Evolutionary conservation across 2,888 invertebrate genomes (phyloP), one percentile per base, ranked within the genome.

Genomic region (Metacarcinus magister): DNA sequence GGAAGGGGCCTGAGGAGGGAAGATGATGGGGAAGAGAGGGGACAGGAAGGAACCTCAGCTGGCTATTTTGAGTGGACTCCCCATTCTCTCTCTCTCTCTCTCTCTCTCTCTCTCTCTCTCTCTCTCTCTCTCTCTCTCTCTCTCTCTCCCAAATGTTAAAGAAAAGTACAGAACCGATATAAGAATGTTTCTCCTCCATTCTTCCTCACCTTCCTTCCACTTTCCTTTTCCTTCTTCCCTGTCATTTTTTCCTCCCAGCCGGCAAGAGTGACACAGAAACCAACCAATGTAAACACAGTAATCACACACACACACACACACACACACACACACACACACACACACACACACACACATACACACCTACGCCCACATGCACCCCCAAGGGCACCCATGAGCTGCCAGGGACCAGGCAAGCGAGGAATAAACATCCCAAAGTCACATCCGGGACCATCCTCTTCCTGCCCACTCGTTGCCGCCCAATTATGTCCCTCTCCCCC

Each of bases 81-180:
- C 67, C n/a, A 23, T 39, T 90, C 90, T 92, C 28, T 92, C 92
- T 44, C 48, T 92, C n/a, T 92, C 92, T 46, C 92, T 92, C 92
- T 92, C 92, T 92, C 92, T 92, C 44, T 46, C 48, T 46, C 48
- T 92, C 48, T 43, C 48, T 92, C 19, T 44, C 44, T 92, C 92
- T 92, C 92, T 48, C 48, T 54, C 93, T 93, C 93, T 54, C 60
- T 54, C 93, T 54, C 60, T 54, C 93, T 54, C 92, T 92, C 92
- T 92, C 92, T 48, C 92, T 92, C 46, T 92, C 92, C 0, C 48
- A 16, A n/a, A 23, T 44, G 23, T 46, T 19, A 23, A 90, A 39
- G 23, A 32, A 23, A 23, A 90, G 90, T 90, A 43, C 16, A 28
- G 32, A 23, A 90, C 43, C 0, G 5, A 19, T 28, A 5, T 19